Base-by-base conservation (phyloP, 2,888 invertebrate genomes). In the Cephus sareptanus region DNA sequence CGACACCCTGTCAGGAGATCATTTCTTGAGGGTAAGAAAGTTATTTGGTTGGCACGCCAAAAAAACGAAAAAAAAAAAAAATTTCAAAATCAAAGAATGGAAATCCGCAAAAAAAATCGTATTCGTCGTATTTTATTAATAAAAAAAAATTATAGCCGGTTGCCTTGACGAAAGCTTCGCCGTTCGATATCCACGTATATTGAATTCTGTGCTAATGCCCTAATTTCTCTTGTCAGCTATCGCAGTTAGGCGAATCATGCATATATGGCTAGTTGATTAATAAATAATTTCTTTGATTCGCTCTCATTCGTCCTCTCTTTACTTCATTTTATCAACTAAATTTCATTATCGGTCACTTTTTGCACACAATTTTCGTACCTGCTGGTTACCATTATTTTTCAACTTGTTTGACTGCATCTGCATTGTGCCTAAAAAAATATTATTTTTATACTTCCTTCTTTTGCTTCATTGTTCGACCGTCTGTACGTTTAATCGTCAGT, bases 1-100 rank as follows among this genome's bases (percentile, higher is more conserved):
- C 87, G 92, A 92, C 88, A 93, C 93, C 90, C 92, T 93, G 87
- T 91, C 92, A 87, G 94, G 93, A 88, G 93, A 94, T 89, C 92
- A 92, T 88, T 92, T 94, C 86, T 93, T 94, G 90, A 93, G 94
- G 93, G 94, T 94, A 93, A 93, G 94, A 87, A 83, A 78, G 71
- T 74, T 79, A 15, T 6, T 15, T 56, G 56, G 56, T 56, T 80
- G 81, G 84, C 85, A 83, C 83, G 80, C 0, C 56, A 23, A 56
- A 1, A 40, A 23, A 56, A 15, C 12, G 35, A 23, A 40, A 15
- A 40, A 40, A 15, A 15, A 40, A 40, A 6, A 9, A 23, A 15
- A 13, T 4, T 23, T 23, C 2, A 9, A 23, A 56, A 23, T 23
- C 23, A 56, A 56, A 23, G 6, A 56, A 56, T 23, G 23, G 23